These are phyloP conservation scores for Myxocyprinus asiaticus DNA, from an alignment of 2,113 vertebrate genomes.

Conservation along the genomic window DNA sequence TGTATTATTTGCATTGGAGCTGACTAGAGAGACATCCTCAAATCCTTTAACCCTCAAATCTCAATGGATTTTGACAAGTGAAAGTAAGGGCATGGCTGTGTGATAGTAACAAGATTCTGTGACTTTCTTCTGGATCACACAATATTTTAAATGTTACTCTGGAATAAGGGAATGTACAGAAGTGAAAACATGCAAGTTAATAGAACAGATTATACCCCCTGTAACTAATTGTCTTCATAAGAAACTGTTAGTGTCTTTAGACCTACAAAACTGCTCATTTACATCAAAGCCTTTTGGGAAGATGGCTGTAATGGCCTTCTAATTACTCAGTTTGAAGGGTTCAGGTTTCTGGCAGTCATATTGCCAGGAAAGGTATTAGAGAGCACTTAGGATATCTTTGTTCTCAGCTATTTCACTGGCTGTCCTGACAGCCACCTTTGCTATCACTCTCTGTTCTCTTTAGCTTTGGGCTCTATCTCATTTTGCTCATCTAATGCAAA, in stretches of 20 bases:
- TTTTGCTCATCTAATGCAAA: neutral
- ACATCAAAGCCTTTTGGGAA: neutral
- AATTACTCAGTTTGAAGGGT: neutral
- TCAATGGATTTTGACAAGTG: conserved; percentile 11
- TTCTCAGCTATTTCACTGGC: conserved; percentile 10
- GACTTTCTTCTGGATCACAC: no score
- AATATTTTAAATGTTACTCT: neutral
- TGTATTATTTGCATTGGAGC: no score
- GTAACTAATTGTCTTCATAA: neutral
- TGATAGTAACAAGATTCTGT: no score
- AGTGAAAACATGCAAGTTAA: neutral
- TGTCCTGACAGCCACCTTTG: conserved; percentile 3
- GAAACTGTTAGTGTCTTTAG: neutral
- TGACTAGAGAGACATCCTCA: conserved; percentile 7
- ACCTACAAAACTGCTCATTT: neutral
- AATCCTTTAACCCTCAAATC: conserved; percentile 23
- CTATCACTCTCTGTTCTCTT: neutral
- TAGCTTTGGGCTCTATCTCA: neutral
- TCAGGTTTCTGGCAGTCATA: neutral
- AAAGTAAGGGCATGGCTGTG: conserved; percentile 16
- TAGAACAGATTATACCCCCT: neutral
- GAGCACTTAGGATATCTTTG: conserved; percentile 15
- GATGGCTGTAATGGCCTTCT: neutral
- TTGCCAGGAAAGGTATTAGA: conserved; percentile 1
- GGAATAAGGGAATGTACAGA: neutral